These are phyloP conservation scores for Luperina testacea DNA, from an alignment of 2,888 invertebrate genomes.

Conservation along the genomic window DNA sequence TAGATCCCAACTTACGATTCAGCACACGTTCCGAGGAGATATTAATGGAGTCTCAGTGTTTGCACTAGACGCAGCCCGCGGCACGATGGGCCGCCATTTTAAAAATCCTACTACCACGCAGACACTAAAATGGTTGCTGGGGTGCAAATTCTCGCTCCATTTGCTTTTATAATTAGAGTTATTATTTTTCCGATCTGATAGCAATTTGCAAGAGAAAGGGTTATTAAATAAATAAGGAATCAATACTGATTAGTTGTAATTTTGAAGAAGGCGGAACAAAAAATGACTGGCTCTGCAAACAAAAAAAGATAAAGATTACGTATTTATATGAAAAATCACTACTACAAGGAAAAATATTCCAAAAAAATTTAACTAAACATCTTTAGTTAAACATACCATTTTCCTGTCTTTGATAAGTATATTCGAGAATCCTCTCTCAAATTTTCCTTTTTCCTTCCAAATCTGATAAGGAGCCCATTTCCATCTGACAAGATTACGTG, in stretches of 20 bases:
- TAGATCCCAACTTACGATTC: slow-evolving; percentile 74
- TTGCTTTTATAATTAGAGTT: slow-evolving; percentile 41
- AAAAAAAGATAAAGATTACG: slow-evolving; percentile 26
- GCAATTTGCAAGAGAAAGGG: neutral
- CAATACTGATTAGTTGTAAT: neutral
- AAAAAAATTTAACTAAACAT: slow-evolving; percentile 16
- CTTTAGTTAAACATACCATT: slow-evolving; percentile 41
- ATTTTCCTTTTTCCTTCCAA: slow-evolving; percentile 45
- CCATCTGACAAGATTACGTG: slow-evolving; percentile 55
- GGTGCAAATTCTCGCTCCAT: slow-evolving; percentile 30
- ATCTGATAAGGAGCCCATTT: slow-evolving; percentile 57
- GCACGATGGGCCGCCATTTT: slow-evolving; percentile 61
- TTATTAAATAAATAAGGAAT: slow-evolving; percentile 10
- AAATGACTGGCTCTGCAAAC: neutral
- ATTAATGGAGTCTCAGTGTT: slow-evolving; percentile 76
- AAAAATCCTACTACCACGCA: slow-evolving; percentile 51
- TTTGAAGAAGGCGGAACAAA: slow-evolving; percentile 12
- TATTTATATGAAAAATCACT: slow-evolving; percentile 34
- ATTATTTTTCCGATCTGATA: slow-evolving; percentile 9
- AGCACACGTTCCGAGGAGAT: slow-evolving; percentile 72
- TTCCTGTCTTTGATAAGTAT: slow-evolving; percentile 49
- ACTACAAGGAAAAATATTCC: slow-evolving; percentile 46
- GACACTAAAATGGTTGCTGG: slow-evolving; percentile 43
- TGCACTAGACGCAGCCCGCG: slow-evolving; percentile 64
- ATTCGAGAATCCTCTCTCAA: slow-evolving; percentile 28